Evolutionary conservation across 2,888 invertebrate genomes (phyloP).

Genomic region (Quadriops clusia): DNA sequence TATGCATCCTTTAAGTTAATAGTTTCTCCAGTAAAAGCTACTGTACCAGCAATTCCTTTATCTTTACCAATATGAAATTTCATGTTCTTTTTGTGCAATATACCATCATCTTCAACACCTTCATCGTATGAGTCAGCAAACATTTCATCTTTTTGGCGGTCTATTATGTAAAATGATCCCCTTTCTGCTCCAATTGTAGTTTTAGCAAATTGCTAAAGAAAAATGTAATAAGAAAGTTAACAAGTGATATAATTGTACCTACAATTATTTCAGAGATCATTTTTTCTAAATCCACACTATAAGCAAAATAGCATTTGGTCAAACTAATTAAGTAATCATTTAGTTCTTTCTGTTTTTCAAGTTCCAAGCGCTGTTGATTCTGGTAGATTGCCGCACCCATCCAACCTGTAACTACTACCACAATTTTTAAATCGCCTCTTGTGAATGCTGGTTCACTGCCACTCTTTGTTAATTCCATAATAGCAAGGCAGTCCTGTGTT

Average conservation of each 20-base stretch:
- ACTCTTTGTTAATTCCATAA: conserved; percentile 45
- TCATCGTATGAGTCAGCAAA: conserved; percentile 50
- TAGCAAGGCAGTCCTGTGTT: conserved; percentile 45
- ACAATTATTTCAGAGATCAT: conserved; percentile 50
- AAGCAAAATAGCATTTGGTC: conserved; percentile 42
- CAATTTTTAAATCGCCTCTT: conserved; percentile 29
- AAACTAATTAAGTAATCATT: conserved; percentile 33
- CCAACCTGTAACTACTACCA: conserved; percentile 33
- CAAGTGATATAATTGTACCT: too few relatives aligned
- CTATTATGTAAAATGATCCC: conserved; percentile 45
- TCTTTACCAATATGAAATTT: conserved; percentile 41
- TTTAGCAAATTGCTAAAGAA: conserved; percentile 46
- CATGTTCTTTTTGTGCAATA: conserved; percentile 37
- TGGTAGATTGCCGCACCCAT: conserved; percentile 36
- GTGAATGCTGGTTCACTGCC: conserved; percentile 23
- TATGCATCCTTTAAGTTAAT: conserved; percentile 46
- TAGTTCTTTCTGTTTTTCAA: conserved; percentile 33
- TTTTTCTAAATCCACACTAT: conserved; percentile 43
- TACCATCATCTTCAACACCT: conserved; percentile 30
- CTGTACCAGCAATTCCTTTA: conserved; percentile 42
- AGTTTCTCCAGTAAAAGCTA: conserved; percentile 38
- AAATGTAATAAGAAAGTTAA: conserved; percentile 4
- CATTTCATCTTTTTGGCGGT: conserved; percentile 37
- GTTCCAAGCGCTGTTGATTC: conserved; percentile 28
- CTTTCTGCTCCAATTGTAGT: conserved; percentile 45